A percentile compares a stretch with the other conserved stretches of the same genome.
Conservation (phyloP, 2,797 vertebrate genomes). For the Pangasius macronema region DNA sequence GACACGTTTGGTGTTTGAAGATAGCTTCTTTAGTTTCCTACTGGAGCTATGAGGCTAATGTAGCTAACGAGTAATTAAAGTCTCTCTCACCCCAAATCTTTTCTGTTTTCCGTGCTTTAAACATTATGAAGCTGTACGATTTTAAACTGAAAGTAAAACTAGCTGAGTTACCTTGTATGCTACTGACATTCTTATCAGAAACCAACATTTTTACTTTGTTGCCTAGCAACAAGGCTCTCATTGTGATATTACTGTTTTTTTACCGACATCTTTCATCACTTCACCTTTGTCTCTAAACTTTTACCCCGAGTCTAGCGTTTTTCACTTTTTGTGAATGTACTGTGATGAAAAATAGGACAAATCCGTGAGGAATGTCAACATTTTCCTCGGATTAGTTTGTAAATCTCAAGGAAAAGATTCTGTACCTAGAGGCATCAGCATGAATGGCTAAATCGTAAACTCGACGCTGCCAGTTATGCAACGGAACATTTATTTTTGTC, state of each 20-base stretch:
- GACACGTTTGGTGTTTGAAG: no score
- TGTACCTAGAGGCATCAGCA: background rate
- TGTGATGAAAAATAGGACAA: background rate
- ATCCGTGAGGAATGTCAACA: background rate
- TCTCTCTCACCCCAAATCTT: no score
- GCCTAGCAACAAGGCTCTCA: background rate
- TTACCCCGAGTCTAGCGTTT: background rate
- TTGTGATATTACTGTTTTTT: background rate
- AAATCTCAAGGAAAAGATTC: background rate
- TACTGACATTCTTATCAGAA: background rate
- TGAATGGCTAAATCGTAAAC: background rate
- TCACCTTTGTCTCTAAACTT: background rate
- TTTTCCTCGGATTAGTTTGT: background rate
- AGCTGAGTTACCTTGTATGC: background rate
- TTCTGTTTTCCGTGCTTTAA: no score
- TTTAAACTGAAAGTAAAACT: no score
- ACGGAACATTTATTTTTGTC: slow-evolving; percentile 4
- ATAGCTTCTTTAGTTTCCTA: background rate
- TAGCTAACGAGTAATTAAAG: background rate
- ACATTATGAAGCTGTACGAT: no score
- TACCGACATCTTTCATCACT: background rate
- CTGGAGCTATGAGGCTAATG: background rate
- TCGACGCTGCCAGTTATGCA: background rate
- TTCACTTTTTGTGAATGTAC: background rate
- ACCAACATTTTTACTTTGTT: background rate